Base-by-base conservation (phyloP, 2,113 vertebrate genomes). In the Misgurnus mizolepis region DNA sequence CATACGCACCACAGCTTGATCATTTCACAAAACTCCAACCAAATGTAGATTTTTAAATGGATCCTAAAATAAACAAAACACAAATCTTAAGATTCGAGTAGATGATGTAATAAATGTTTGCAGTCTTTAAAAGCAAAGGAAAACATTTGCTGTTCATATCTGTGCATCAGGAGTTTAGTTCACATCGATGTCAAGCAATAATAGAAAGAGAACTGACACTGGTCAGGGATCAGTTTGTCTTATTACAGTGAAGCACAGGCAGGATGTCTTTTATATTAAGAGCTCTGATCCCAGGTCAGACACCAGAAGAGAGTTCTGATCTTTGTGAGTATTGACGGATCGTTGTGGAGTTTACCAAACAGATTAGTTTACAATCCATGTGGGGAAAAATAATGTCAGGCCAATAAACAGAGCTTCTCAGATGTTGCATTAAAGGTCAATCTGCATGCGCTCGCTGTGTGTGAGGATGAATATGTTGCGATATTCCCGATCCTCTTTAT, bases 351-450 rank as follows among this genome's bases (percentile, higher is more conserved):
- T 80, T 80, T 80, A 66, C 60, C 74, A 49, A 72, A 66, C 62
- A 67, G 75, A 82, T 78, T 78, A 78, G 39, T 14, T 67, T 56
- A 34, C 41, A 71, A 72, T 70, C 75, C 75, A 78, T 65, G 81
- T 72, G 68, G 81, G 81, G 61, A 34, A 78, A 80, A 82, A 49
- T 50, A 78, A 65, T 60, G 68, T 56, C 75, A 50, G 11, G 76
- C 68, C 75, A 78, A 66, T 82, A 82, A 71, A 70, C 47, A 65
- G 67, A 41, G 17, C 47, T 1, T 60, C 61, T 61, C 81, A 82
- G 81, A 78, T 82, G 76, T 66, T 78, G 49, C 68, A 55, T 72
- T 71, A 82, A 82, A 82, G 81, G 81, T 82, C 80, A 82, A 53
- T 77, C 74, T 14, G 47, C 60, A 66, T 82, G 67, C 56, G 65